phyloP scores from a whole-genome alignment of 2,888 invertebrate genomes.

The Acronicta alni region DNA sequence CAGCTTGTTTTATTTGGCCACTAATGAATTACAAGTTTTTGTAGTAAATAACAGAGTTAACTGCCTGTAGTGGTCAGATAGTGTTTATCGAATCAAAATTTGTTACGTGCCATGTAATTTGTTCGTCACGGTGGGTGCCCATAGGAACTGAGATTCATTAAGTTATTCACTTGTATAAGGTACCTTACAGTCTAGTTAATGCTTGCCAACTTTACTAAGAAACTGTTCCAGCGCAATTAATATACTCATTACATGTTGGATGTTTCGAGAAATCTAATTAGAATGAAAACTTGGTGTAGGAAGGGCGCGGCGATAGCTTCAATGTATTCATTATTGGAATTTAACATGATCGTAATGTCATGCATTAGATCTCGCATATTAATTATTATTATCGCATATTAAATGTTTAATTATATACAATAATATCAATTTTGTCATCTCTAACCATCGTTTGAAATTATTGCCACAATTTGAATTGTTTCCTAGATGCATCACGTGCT shows the following conservation, averaged over 20 bases:
- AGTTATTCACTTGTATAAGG: constrained; percentile 42
- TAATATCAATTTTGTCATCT: too few species aligned
- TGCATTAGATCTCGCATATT: constrained; percentile 1
- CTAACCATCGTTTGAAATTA: constrained; percentile 9
- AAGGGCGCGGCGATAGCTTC: constrained; percentile 27
- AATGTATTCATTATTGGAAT: constrained; percentile 31
- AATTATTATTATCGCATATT: not conserved
- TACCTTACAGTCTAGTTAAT: constrained; percentile 23
- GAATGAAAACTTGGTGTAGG: constrained; percentile 43
- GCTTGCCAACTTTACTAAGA: constrained; percentile 51
- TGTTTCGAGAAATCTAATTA: constrained; percentile 47
- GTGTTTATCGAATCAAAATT: constrained; percentile 58
- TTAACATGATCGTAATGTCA: constrained; percentile 19
- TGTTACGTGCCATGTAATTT: constrained; percentile 53
- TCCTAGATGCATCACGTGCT: not conserved
- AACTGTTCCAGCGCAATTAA: constrained; percentile 43
- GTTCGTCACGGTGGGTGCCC: constrained; percentile 52
- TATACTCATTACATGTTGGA: constrained; percentile 48
- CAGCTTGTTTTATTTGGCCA: constrained; percentile 33
- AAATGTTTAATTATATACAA: not conserved
- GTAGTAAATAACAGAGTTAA: constrained; percentile 57
- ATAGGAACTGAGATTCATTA: constrained; percentile 41
- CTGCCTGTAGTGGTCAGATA: constrained; percentile 50
- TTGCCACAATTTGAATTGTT: constrained; percentile 5
- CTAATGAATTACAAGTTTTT: constrained; percentile 46